Evolutionary conservation across 2,113 vertebrate species (phyloP).

Genomic region (Rhinolophus sinicus): DNA sequence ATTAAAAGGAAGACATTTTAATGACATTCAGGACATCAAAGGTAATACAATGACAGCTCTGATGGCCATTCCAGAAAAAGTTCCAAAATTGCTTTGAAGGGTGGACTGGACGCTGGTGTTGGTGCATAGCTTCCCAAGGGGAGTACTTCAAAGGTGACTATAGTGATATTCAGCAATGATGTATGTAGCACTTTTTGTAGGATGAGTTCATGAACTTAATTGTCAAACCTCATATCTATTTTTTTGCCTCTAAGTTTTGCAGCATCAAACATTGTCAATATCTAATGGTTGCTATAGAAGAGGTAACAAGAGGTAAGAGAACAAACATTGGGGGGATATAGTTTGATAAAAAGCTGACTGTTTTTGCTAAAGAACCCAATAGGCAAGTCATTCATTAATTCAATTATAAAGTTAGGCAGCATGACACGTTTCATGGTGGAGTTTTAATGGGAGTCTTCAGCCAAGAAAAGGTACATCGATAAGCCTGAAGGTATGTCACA

Average conservation of each 20-base stretch:
- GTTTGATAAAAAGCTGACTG: not conserved
- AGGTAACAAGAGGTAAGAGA: not conserved
- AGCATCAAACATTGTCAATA: not conserved
- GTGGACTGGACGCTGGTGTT: too few relatives aligned
- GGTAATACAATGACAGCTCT: too few relatives aligned
- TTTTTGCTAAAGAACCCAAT: not conserved
- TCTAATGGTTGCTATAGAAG: not conserved
- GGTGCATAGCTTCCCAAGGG: too few relatives aligned
- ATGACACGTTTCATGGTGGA: not conserved
- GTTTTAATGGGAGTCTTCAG: slow-evolving; percentile 13
- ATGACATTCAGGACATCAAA: too few relatives aligned
- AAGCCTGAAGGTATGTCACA: not conserved
- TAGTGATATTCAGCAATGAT: too few relatives aligned
- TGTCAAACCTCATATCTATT: not conserved
- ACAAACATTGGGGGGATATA: not conserved
- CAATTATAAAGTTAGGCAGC: not conserved
- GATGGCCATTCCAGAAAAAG: too few relatives aligned
- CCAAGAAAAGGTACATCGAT: not conserved
- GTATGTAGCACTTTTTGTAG: too few relatives aligned
- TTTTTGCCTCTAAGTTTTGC: not conserved
- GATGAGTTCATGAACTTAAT: too few relatives aligned
- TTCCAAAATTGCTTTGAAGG: too few relatives aligned
- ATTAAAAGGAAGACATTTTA: too few relatives aligned
- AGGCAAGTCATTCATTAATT: slow-evolving; percentile 21
- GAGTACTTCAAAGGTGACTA: too few relatives aligned